phyloP scores from a whole-genome alignment of 2,888 invertebrate genomes.

The Lochmaea capreae region DNA sequence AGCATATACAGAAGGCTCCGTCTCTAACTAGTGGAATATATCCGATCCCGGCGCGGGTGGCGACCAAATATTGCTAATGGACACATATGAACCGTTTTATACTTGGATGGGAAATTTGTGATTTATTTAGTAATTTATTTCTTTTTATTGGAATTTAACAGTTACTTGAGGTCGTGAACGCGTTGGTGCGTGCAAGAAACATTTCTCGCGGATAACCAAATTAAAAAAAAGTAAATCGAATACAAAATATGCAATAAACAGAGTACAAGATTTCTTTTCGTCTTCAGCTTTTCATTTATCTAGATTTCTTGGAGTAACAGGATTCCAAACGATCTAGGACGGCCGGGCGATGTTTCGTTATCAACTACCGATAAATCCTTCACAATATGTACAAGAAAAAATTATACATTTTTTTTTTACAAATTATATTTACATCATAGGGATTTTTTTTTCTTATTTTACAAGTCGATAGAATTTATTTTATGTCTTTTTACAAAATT shows the following conservation, averaged over 20 bases:
- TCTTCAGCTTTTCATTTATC: slow-evolving; percentile 29
- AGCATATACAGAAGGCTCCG: too few relatives aligned
- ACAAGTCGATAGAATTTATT: slow-evolving; percentile 35
- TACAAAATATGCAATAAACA: neutral
- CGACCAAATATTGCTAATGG: too few relatives aligned
- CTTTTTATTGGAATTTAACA: too few relatives aligned
- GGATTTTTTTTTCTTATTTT: slow-evolving; percentile 34
- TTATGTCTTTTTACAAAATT: slow-evolving; percentile 37
- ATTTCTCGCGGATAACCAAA: neutral
- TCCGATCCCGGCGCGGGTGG: too few relatives aligned
- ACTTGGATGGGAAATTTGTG: too few relatives aligned
- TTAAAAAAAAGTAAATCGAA: neutral
- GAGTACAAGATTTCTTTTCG: slow-evolving; percentile 1
- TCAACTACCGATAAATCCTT: slow-evolving; percentile 51
- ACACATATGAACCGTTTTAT: too few relatives aligned
- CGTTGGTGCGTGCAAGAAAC: too few relatives aligned
- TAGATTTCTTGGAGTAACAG: slow-evolving; percentile 41
- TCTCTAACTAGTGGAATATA: too few relatives aligned
- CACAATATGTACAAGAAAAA: slow-evolving; percentile 51
- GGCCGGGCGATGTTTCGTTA: slow-evolving; percentile 40
- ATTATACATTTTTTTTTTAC: slow-evolving; percentile 50
- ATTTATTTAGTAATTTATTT: too few relatives aligned
- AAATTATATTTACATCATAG: slow-evolving; percentile 47
- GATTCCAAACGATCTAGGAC: slow-evolving; percentile 44
- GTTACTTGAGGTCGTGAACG: too few relatives aligned